Evolutionary conservation across 2,113 vertebrate genomes (phyloP), one percentile per base, ranked within the genome.

Genomic region (Jaculus jaculus): DNA sequence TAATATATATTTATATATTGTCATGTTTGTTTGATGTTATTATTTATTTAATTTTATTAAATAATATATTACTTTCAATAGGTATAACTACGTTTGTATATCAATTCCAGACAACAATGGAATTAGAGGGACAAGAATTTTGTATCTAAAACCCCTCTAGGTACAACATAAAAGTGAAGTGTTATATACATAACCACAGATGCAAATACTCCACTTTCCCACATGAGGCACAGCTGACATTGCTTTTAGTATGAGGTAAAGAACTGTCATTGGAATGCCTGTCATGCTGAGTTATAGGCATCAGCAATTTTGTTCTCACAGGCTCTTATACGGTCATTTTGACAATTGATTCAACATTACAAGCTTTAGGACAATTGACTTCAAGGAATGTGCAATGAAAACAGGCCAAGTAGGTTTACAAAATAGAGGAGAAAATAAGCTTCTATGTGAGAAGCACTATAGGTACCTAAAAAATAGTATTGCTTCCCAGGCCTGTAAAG

Each of bases 281-380:
- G 37, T 6, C 4, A 6, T 28, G 7, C 7, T 26, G n/a, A 18
- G 11, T 21, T 47, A 51, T 0, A 5, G 2, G 21, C 3, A 10
- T 30, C 28, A 28, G 15, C 0, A 4, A 34, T 79, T 68, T 71
- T 68, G 42, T 3, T 23, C 20, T 68, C 15, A 51, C 0, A 39
- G 39, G 63, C 60, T 74, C 7, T 66, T n/a, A 15, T 0, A 0
- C 3, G n/a, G n/a, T 15, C 58, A 69, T 77, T 66, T 54, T 61
- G 11, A 30, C 26, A 81, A 61, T 4, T 37, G 26, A 81, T 6
- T 3, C 61, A 84, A 63, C 7, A 61, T 12, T 7, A 2, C 0
- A 39, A 37, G 30, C 23, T 23, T 28, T 42, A 9, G 37, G 32
- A 82, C 28, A 73, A 66, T 37, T 30, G 9, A 84, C 12, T n/a